phyloP scores from a whole-genome alignment of 2,888 invertebrate species.

The Tipula unca region DNA sequence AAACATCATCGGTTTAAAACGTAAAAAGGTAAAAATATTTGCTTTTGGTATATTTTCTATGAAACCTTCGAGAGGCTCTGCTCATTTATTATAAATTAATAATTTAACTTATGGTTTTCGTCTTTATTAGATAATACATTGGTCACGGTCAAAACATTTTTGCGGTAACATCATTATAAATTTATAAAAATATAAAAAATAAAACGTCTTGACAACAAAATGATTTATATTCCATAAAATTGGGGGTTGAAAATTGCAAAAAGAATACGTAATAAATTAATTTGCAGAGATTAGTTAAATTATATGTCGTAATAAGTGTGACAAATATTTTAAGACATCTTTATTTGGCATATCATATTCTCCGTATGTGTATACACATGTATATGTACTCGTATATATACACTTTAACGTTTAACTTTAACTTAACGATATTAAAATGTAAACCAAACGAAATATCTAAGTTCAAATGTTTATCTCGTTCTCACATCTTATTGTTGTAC shows the following conservation, averaged over 20 bases:
- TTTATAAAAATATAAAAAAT: background rate
- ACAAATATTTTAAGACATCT: background rate
- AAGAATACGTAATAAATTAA: background rate
- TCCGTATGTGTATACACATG: background rate
- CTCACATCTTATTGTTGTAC: background rate
- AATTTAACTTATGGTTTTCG: background rate
- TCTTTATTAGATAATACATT: background rate
- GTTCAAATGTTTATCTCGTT: background rate
- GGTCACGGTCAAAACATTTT: background rate
- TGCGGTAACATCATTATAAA: background rate
- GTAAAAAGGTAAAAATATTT: background rate
- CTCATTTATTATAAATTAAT: background rate
- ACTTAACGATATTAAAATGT: background rate
- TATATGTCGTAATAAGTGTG: background rate
- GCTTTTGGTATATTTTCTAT: background rate
- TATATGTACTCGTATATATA: background rate
- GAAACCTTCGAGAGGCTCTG: background rate
- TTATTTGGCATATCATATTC: background rate
- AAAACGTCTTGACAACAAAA: background rate
- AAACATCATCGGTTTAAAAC: background rate
- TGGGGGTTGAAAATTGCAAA: background rate
- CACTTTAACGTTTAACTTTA: background rate
- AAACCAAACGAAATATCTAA: background rate
- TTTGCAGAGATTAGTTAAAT: background rate
- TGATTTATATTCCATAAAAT: background rate